Conservation (phyloP, 2,113 vertebrate species). For the Gracilinanus agilis region DNA sequence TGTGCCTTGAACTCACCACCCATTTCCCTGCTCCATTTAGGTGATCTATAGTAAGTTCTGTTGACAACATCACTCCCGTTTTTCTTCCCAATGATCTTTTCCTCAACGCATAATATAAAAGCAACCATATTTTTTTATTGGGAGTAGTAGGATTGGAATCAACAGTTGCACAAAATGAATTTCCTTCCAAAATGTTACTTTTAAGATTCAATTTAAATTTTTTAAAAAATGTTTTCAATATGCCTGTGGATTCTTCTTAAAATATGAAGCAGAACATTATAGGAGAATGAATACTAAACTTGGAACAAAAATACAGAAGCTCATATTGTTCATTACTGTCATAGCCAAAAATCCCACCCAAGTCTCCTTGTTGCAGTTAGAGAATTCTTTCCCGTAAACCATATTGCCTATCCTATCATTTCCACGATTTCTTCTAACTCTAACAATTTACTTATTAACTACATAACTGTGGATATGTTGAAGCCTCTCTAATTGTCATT, state of each 20-base stretch:
- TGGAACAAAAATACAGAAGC: background rate
- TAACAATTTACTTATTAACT: background rate
- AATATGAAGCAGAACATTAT: background rate
- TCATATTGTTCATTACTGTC: background rate
- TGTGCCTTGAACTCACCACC: background rate
- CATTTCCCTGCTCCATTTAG: background rate
- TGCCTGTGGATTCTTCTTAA: background rate
- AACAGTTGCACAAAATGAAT: background rate
- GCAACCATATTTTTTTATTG: background rate
- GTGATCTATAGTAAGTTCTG: background rate
- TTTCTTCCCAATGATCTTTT: background rate
- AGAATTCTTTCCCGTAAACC: background rate
- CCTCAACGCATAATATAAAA: background rate
- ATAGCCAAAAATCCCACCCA: background rate
- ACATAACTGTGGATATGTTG: background rate
- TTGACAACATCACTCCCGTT: background rate
- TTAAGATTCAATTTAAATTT: background rate
- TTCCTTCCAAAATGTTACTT: background rate
- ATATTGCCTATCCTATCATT: background rate
- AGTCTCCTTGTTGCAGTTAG: background rate
- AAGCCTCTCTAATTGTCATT: background rate
- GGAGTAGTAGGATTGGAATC: background rate
- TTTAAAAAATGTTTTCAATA: background rate
- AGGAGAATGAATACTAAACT: conserved; percentile 6
- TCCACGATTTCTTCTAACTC: background rate